Evolutionary conservation across 2,888 invertebrate genomes (phyloP), one percentile per base, ranked within the genome.

Genomic region (Eupithecia inturbata): DNA sequence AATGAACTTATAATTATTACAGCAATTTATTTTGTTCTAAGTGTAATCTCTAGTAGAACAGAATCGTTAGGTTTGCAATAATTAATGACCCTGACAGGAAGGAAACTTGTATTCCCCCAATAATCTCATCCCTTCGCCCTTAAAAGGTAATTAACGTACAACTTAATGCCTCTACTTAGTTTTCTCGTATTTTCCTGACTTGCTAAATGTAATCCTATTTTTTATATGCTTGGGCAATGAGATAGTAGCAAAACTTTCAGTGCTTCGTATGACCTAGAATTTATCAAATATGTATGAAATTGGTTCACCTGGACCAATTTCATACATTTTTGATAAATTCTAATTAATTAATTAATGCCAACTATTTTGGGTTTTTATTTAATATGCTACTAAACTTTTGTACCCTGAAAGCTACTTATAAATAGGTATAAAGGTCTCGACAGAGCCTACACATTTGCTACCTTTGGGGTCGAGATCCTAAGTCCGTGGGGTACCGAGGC

Each of bases 121-220:
- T 84, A 83, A 83, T 83, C 82, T 82, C 82, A 81, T 83, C 82
- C 83, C 79, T 82, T 83, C 77, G 78, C 81, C 83, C 81, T 81
- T 78, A 80, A 78, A 81, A 82, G 81, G 82, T 79, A 83, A 84
- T 84, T 80, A 81, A 81, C 80, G 77, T 77, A 75, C 74, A 77
- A 79, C 78, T 76, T 79, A 79, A 79, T 79, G 77, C 78, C 76
- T 74, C 75, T 74, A 74, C 77, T 76, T 76, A 74, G 78, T 77
- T 77, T 78, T 74, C 78, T 73, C 72, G 76, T 78, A 77, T 79
- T 78, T 78, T 79, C 81, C 76, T 73, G 70, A 73, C 67, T 71
- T 72, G 39, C 39, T n/a, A 26, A 71, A 78, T 78, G 75, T 72
- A 69, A 72, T 53, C 64, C 26, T 68, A 67, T 72, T 78, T 33